Conservation (phyloP, 2,113 vertebrate genomes). For the Pachypanchax playfairii region DNA sequence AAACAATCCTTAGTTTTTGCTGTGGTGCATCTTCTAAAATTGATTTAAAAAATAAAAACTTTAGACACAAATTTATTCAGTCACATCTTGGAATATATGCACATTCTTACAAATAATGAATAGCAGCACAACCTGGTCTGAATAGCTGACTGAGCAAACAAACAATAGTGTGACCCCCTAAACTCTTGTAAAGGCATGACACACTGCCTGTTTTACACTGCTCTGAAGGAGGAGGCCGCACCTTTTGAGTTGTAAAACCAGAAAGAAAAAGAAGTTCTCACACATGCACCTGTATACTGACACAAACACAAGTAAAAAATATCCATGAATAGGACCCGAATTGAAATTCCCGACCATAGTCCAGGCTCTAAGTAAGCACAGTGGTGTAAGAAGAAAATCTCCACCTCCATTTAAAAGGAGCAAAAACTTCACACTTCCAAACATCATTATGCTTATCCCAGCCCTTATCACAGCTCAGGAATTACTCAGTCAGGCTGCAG, state of each 20-base stretch:
- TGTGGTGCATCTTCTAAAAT: too few relatives aligned
- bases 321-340: constrained; percentile 51
- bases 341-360: constrained; percentile 74
- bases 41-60: background rate
- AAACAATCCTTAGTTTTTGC: too few relatives aligned
- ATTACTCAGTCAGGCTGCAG: constrained; percentile 60
- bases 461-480: constrained; percentile 68
- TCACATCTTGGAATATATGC: background rate
- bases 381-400: constrained; percentile 66
- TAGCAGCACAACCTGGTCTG: background rate
- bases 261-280: constrained; percentile 40
- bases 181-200: constrained; percentile 14
- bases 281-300: constrained; percentile 4
- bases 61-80: background rate
- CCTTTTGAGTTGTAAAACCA: constrained; percentile 22
- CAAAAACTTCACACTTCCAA: constrained; percentile 73
- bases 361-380: constrained; percentile 69
- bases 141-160: constrained; percentile 4
- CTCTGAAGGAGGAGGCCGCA: constrained; percentile 22
- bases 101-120: background rate
- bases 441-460: constrained; percentile 75
- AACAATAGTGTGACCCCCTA: constrained; percentile 26
- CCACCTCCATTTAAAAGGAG: constrained; percentile 69
- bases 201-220: constrained; percentile 24
- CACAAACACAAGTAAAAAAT: constrained; percentile 38